Evolutionary conservation across 2,888 invertebrate genomes (phyloP).

Genomic region (Athalia cordata): DNA sequence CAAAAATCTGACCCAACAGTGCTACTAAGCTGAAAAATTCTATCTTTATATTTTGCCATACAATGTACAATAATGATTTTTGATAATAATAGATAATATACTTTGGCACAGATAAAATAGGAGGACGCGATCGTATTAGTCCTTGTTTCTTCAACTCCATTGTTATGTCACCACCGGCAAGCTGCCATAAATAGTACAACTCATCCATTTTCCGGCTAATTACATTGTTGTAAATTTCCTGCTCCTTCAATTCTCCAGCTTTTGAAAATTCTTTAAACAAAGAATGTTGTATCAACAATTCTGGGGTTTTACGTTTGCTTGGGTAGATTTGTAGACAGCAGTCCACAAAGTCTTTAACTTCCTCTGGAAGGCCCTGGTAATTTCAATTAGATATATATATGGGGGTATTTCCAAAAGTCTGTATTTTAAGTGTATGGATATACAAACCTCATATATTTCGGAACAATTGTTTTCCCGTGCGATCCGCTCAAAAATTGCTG

Average conservation of each 20-base stretch:
- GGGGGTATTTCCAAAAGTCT: not conserved
- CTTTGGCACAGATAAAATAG: conserved; percentile 87
- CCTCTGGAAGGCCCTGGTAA: conserved; percentile 76
- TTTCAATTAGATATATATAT: conserved; percentile 3
- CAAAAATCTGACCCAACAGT: conserved; percentile 88
- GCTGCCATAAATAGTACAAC: conserved; percentile 95
- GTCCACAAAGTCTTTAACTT: conserved; percentile 80
- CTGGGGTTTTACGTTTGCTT: conserved; percentile 78
- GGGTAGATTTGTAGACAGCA: conserved; percentile 83
- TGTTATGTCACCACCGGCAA: conserved; percentile 96
- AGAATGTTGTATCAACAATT: conserved; percentile 76
- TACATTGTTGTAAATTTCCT: conserved; percentile 72
- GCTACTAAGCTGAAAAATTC: conserved; percentile 82
- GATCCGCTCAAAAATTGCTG: conserved; percentile 81
- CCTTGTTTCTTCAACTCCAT: conserved; percentile 93
- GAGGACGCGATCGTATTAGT: conserved; percentile 89
- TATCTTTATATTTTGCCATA: not conserved
- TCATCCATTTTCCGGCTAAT: conserved; percentile 81
- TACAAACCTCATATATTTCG: conserved; percentile 78
- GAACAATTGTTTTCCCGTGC: conserved; percentile 86
- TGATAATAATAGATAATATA: conserved; percentile 69
- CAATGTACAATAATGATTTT: not conserved
- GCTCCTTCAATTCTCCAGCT: conserved; percentile 62
- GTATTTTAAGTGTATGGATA: conserved; percentile 46
- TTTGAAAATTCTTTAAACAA: conserved; percentile 74